Percentiles rank a stretch among this genome's conserved stretches.
phyloP scores from a whole-genome alignment of 2,888 invertebrate species.

The Luffia ferchaultella region DNA sequence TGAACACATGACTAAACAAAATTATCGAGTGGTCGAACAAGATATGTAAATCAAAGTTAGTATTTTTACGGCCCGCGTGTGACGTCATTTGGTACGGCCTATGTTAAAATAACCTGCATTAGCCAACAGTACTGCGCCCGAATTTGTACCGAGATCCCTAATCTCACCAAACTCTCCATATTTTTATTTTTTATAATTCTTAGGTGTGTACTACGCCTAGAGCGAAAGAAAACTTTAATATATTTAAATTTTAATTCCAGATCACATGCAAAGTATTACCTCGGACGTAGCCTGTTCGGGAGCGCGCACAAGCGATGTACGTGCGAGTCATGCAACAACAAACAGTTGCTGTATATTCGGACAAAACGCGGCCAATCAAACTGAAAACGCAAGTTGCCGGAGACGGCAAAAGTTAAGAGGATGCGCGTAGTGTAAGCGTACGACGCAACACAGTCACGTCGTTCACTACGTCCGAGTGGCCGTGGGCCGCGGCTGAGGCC shows the following conservation, averaged over 20 bases:
- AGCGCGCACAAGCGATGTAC: neutral
- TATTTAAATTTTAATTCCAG: neutral
- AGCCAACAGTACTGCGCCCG: too few species aligned
- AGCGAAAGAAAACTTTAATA: too few species aligned
- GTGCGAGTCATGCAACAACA: neutral
- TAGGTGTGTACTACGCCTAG: too few species aligned
- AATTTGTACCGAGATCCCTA: too few species aligned
- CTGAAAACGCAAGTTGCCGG: conserved; percentile 29
- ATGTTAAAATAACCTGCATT: too few species aligned
- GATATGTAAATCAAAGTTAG: too few species aligned
- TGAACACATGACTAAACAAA: too few species aligned
- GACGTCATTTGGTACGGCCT: too few species aligned
- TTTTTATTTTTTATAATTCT: too few species aligned
- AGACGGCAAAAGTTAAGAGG: conserved; percentile 37
- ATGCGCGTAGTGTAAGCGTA: conserved; percentile 35
- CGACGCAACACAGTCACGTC: conserved; percentile 51
- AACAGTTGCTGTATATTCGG: neutral
- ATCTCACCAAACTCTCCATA: too few species aligned
- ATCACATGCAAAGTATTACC: neutral
- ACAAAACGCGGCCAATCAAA: neutral
- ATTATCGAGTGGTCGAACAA: too few species aligned
- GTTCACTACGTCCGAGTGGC: conserved; percentile 21
- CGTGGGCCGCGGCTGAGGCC: conserved; percentile 53
- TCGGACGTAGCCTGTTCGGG: neutral
- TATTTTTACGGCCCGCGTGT: too few species aligned